These are phyloP conservation scores for Pitta sordida DNA, from an alignment of 2,113 vertebrate genomes.

Conservation along the genomic window DNA sequence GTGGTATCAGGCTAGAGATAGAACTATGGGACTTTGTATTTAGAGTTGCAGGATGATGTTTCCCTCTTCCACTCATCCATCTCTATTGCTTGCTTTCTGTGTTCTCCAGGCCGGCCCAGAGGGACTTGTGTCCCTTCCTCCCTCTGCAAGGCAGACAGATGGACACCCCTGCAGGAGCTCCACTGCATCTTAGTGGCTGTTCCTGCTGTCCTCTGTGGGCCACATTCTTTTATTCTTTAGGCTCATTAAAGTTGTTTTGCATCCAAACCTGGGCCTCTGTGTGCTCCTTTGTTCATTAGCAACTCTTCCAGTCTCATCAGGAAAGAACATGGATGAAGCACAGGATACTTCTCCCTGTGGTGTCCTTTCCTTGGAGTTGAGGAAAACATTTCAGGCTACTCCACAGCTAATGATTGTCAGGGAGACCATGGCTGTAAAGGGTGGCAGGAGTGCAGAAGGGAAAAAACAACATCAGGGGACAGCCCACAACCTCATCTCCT, in stretches of 20 bases:
- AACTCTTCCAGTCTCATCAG: background rate
- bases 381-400: background rate
- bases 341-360: too few relatives aligned
- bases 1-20: background rate
- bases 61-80: too few relatives aligned
- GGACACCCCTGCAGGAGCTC: background rate
- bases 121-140: background rate
- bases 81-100: rapidly evolving
- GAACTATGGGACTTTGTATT: too few relatives aligned
- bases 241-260: background rate
- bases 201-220: background rate
- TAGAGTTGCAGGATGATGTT: background rate
- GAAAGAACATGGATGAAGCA: too few relatives aligned
- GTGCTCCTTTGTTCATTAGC: background rate
- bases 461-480: background rate
- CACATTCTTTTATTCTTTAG: background rate
- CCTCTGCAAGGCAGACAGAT: background rate
- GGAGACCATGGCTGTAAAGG: background rate
- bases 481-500: background rate
- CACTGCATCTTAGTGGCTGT: background rate
- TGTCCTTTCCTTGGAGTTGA: background rate
- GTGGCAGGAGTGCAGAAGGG: background rate
- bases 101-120: background rate
- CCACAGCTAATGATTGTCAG: background rate
- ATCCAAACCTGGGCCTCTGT: background rate